Evolutionary conservation across 2,113 vertebrate species (phyloP), one percentile per base, ranked within the genome.

Genomic region (Thymallus thymallus): DNA sequence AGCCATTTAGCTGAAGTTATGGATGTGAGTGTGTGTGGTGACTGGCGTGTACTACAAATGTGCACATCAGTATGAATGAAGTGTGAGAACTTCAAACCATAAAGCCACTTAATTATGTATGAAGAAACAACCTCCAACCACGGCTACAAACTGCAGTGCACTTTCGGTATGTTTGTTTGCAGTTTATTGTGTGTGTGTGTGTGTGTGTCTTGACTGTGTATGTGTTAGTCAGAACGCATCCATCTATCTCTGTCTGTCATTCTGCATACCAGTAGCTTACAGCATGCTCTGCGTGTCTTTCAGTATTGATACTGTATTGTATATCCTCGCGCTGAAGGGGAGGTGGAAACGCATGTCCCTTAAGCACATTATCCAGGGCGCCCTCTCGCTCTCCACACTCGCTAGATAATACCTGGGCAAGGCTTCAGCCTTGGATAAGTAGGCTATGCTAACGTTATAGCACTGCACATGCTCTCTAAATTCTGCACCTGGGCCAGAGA

Each of bases 311-410:
- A 41, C 35, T 10, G 35, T 10, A 82, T 80, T 10, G 35, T 10
- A 82, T 80, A 68, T 81, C 75, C 68, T 4, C 13, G 65, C 12
- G 58, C 75, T 71, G 62, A 56, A 66, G 68, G 71, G 76, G 64
- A 85, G 81, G 85, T 55, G 79, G 77, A 88, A 75, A 63, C 69
- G 71, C 73, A 78, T 80, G 76, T 86, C 83, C 86, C 81, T 82
- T 85, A 89, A 90, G 87, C 74, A 82, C 72, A 81, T 90, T 90
- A 90, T 86, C 85, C 26, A 24, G 70, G 60, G 75, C 80, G 62
- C 67, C 78, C 66, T 67, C 76, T 64, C 26, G 72, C 41, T 68
- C 32, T 35, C 12, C 35, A 45, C 4, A 9, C 32, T 35, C 2
- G 20, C 74, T 35, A 55, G 68, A 72, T 85, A 86, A 85, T 77